Evolutionary conservation across 2,888 invertebrate species (phyloP), one percentile per base, ranked within the genome.

Genomic region (Anagyrus pseudococci): DNA sequence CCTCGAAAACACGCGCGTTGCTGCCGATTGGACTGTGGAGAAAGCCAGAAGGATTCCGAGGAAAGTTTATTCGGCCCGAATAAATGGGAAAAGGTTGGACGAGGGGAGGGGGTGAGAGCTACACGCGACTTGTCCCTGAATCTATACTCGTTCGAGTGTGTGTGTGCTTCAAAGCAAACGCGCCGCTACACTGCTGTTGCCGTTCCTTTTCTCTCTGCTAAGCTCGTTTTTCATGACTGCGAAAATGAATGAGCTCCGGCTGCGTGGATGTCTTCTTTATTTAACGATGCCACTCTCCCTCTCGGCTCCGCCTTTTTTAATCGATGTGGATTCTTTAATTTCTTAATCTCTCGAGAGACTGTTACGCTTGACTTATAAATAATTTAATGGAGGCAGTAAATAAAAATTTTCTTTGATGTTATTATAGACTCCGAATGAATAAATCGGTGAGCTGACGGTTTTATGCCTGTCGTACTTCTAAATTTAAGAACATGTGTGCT

Each of bases 1-100:
- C 72, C 70, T 66, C 70, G 63, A 43, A 8, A 44, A 33, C 13
- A 26, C 4, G 47, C 22, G 26, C 10, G 17, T 41, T 48, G n/a
- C 17, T 52, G 43, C 26, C 10, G 58, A 46, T 25, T n/a, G 48
- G 48, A 41, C 43, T 58, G 23, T 20, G 47, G 22, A 22, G 19
- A 26, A 23, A 25, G 37, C 22, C 25, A 10, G 33, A 48, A 41
- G 33, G 43, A 62, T 47, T 41, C 52, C 52, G 48, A 56, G 46
- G 60, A 60, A 64, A 60, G 64, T 65, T 65, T 61, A 61, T 65
- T 58, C 44, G 49, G 19, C 48, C 26, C 29, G 33, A 33, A 10
- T 10, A 41, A 41, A n/a, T n/a, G n/a, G n/a, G n/a, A 15, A n/a
- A 33, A 13, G 8, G 7, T 33, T 33, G 33, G 33, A n/a, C n/a